These are phyloP conservation scores for Zaprionus obscuricornis DNA, from an alignment of 2,888 invertebrate species.

Conservation along the genomic window DNA sequence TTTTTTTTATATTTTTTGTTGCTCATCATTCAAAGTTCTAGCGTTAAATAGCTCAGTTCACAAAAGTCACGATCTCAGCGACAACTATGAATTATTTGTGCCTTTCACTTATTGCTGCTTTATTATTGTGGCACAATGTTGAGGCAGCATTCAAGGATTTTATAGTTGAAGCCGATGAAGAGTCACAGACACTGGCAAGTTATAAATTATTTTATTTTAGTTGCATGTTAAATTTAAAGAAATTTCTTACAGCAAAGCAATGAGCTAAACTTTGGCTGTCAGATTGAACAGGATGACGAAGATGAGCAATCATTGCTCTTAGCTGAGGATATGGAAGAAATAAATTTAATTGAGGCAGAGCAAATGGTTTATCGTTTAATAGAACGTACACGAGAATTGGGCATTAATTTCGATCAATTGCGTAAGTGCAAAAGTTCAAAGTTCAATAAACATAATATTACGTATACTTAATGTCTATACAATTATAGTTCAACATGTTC, in stretches of 20 bases:
- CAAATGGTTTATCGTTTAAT: no score
- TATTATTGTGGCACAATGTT: not conserved
- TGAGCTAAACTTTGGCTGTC: constrained; percentile 4
- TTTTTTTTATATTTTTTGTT: not conserved
- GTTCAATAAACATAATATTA: no score
- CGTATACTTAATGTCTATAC: not conserved
- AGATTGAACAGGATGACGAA: not conserved
- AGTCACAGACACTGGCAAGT: no score
- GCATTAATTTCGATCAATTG: constrained; percentile 52
- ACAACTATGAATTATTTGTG: constrained; percentile 34
- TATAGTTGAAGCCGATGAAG: constrained; percentile 45
- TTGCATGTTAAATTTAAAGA: not conserved
- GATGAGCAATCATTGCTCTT: constrained; percentile 10
- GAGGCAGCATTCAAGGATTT: constrained; percentile 66
- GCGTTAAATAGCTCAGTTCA: constrained; percentile 17
- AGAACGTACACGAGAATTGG: constrained; percentile 56
- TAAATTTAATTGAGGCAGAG: no score
- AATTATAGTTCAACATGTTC: not conserved
- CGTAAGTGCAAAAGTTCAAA: constrained; percentile 28
- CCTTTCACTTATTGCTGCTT: constrained; percentile 31
- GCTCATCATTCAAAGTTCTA: constrained; percentile 50
- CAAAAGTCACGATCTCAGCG: not conserved
- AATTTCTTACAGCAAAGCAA: constrained; percentile 1
- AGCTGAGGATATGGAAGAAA: no score
- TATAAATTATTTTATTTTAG: no score